Conservation (phyloP, 2,888 invertebrate genomes). For the Melangyna quadrimaculata region DNA sequence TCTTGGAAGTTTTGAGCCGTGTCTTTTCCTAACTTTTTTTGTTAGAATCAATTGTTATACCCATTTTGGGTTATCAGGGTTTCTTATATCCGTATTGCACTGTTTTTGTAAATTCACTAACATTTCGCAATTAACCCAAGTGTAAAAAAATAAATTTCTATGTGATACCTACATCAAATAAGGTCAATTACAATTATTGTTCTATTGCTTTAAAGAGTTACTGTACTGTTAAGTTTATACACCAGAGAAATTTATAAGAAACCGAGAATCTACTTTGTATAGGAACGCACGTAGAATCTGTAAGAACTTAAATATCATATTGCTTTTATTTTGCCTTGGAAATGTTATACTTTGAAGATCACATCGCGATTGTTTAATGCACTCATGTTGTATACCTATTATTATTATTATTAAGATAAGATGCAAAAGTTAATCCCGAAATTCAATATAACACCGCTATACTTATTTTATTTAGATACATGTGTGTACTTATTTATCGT, state of each 20-base stretch:
- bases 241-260: neutral
- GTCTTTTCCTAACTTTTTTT: too few relatives aligned
- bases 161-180: neutral
- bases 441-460: neutral
- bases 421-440: neutral
- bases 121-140: constrained; percentile 9
- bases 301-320: neutral
- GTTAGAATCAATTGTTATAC: too few relatives aligned
- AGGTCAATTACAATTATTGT: constrained; percentile 9
- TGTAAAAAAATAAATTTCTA: neutral
- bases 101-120: neutral
- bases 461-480: too few relatives aligned
- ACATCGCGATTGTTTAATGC: neutral
- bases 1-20: too few relatives aligned
- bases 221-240: constrained; percentile 6
- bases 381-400: neutral
- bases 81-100: neutral
- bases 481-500: too few relatives aligned
- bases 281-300: neutral
- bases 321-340: neutral
- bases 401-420: neutral
- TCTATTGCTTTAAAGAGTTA: constrained; percentile 3
- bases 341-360: neutral
- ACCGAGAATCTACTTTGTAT: neutral
- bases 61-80: neutral